Conservation (phyloP, 2,888 invertebrate species). For the Orthonychiurus folsomi region DNA sequence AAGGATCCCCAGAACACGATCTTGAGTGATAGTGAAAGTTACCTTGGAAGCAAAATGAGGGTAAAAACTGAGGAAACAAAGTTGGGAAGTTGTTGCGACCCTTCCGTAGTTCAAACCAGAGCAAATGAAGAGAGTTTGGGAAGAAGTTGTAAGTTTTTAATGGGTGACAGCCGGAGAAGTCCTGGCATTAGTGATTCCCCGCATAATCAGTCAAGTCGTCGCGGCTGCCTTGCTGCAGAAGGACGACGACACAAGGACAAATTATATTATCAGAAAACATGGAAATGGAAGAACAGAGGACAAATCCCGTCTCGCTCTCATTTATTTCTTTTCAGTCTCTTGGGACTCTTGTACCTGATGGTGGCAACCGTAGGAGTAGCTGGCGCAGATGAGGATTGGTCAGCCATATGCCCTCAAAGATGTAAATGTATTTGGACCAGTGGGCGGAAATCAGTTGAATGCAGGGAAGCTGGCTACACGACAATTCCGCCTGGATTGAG, state of each 20-base stretch:
- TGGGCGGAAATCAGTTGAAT: slow-evolving; percentile 80
- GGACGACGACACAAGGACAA: not conserved
- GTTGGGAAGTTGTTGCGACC: not conserved
- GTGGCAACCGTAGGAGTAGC: not conserved
- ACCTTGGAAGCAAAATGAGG: not conserved
- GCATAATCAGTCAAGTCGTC: not conserved
- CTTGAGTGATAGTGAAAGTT: not conserved
- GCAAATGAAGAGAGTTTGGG: not conserved
- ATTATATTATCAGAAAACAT: not conserved
- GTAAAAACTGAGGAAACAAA: not conserved
- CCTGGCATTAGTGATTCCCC: not conserved
- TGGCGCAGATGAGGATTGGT: slow-evolving; percentile 25
- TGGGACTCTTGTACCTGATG: slow-evolving; percentile 6
- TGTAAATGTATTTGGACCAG: slow-evolving; percentile 82
- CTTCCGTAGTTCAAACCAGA: not conserved
- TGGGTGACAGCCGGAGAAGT: not conserved
- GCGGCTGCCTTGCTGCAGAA: not conserved
- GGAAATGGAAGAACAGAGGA: not conserved
- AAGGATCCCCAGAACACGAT: not conserved
- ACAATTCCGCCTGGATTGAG: slow-evolving; percentile 66
- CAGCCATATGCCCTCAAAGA: slow-evolving; percentile 61
- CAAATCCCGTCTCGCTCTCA: not conserved
- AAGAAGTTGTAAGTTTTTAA: not conserved
- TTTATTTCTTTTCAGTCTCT: not conserved
- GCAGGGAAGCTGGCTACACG: slow-evolving; percentile 69